Evolutionary conservation across 2,797 vertebrate genomes (phyloP).

Genomic region (Enteromius radiatus): DNA sequence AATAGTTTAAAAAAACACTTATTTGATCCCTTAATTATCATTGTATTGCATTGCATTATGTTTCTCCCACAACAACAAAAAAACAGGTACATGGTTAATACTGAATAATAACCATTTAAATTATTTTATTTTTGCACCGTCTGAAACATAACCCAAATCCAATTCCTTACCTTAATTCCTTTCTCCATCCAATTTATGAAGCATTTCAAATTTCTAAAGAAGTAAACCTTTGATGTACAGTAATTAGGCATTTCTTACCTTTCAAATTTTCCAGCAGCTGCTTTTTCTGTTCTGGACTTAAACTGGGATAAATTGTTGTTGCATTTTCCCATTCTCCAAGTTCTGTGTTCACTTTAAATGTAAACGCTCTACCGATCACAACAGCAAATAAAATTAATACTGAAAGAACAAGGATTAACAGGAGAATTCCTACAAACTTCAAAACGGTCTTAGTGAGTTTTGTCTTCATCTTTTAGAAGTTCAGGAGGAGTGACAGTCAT

Average conservation of each 20-base stretch:
- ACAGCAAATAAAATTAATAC: conserved; percentile 39
- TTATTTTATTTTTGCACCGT: background rate
- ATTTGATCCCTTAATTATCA: too few species aligned
- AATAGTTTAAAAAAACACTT: too few species aligned
- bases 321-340: conserved; percentile 39
- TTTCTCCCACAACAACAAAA: too few species aligned
- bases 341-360: conserved; percentile 37
- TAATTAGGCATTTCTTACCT: conserved; percentile 10
- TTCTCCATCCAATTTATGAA: background rate
- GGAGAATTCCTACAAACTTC: background rate
- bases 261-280: conserved; percentile 36
- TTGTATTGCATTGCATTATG: too few species aligned
- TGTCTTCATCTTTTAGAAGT: conserved; percentile 36
- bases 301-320: conserved; percentile 8
- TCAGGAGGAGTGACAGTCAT: background rate
- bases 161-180: background rate
- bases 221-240: background rate
- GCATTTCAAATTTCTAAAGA: background rate
- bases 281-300: conserved; percentile 37
- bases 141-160: background rate
- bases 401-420: background rate
- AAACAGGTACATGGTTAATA: background rate
- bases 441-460: conserved; percentile 5
- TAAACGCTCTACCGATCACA: conserved; percentile 34
- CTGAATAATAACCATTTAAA: background rate